Evolutionary conservation across 2,113 vertebrate genomes (phyloP).

Genomic region (Syngnathus scovelli): DNA sequence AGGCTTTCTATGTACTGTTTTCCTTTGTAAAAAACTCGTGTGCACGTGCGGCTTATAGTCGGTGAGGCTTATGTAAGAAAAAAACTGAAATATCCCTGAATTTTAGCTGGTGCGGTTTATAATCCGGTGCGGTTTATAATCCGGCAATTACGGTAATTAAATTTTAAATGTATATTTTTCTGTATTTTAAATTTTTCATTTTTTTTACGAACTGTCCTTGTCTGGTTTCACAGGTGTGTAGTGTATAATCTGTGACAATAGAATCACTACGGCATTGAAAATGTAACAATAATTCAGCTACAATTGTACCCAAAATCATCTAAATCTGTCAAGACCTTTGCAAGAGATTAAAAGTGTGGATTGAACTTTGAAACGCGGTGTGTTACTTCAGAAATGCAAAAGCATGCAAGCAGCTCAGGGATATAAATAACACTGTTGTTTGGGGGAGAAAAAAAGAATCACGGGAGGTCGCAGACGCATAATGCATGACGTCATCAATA

Average conservation of each 20-base stretch:
- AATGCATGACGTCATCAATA: neutral
- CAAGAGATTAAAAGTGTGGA: conserved; percentile 3
- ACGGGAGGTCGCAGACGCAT: neutral
- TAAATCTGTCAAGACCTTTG: neutral
- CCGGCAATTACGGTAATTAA: too few relatives aligned
- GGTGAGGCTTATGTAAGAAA: too few relatives aligned
- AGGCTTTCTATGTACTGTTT: too few relatives aligned
- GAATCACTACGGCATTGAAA: neutral
- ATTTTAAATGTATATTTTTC: too few relatives aligned
- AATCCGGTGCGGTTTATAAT: too few relatives aligned
- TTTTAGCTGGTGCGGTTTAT: too few relatives aligned
- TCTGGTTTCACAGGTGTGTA: neutral
- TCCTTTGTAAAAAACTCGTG: too few relatives aligned
- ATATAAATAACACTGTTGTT: neutral
- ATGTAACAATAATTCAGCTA: neutral
- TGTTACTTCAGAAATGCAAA: neutral
- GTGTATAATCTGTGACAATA: neutral
- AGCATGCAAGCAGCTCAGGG: neutral
- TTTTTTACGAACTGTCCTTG: neutral
- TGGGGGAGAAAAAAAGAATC: neutral
- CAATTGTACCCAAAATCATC: neutral
- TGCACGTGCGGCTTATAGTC: too few relatives aligned
- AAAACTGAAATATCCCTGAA: too few relatives aligned
- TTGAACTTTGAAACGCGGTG: conserved; percentile 10
- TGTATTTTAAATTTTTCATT: too few relatives aligned